Conservation (phyloP, 2,797 vertebrate genomes). For the Mus caroli region DNA sequence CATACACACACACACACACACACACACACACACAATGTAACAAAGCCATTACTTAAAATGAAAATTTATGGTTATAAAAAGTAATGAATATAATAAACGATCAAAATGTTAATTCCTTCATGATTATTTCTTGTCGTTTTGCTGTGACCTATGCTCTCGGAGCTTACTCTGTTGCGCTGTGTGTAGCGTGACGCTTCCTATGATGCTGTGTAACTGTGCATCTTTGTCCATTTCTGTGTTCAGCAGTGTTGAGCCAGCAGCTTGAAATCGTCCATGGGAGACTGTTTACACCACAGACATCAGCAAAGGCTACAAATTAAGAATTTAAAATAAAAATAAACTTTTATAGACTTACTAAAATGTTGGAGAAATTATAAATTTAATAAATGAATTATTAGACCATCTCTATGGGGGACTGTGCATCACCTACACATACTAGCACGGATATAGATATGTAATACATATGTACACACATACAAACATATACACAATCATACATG, state of each 20-base stretch:
- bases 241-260: neutral
- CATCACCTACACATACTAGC: no score
- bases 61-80: neutral
- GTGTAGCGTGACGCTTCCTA: no score
- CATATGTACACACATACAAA: neutral
- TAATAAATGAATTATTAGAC: neutral
- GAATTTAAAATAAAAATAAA: neutral
- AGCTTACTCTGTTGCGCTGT: neutral
- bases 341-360: neutral
- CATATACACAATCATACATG: neutral
- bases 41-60: neutral
- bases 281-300: neutral
- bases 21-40: neutral
- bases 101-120: neutral
- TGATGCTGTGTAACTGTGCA: no score
- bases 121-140: slow-evolving; percentile 1
- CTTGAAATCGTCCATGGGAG: neutral
- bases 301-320: neutral
- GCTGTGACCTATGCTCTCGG: neutral
- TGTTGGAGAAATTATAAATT: neutral
- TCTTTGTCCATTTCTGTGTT: neutral
- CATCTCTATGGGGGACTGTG: neutral
- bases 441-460: neutral
- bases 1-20: neutral
- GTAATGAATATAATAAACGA: neutral